Percentiles rank a stretch among this genome's conserved stretches.
Conservation (phyloP, 1,140 invertebrate species). For the Eupeodes corollae region DNA sequence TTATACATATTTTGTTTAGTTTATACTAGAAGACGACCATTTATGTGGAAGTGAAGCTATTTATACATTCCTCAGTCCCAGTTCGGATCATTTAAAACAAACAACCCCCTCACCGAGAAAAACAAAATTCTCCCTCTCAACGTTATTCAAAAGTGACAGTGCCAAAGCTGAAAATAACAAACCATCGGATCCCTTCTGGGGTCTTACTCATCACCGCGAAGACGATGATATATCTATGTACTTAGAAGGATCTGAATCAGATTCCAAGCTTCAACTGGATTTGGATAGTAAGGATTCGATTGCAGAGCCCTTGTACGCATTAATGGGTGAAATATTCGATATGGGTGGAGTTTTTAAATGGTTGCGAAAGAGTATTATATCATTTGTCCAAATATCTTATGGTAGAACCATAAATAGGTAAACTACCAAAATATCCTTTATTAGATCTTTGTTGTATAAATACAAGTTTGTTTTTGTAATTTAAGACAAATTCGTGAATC, state of each 20-base stretch:
- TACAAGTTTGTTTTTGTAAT: slow-evolving; percentile 9
- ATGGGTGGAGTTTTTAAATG: slow-evolving; percentile 77
- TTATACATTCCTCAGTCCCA: slow-evolving; percentile 80
- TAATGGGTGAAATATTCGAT: slow-evolving; percentile 83
- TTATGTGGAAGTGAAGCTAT: slow-evolving; percentile 79
- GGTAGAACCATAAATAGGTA: slow-evolving; percentile 80
- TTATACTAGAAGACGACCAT: slow-evolving; percentile 72
- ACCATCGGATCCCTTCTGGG: slow-evolving; percentile 33
- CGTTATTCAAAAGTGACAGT: slow-evolving; percentile 68
- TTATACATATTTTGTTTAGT: slow-evolving; percentile 40
- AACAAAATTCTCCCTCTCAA: slow-evolving; percentile 70
- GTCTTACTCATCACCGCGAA: slow-evolving; percentile 29
- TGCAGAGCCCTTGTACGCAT: slow-evolving; percentile 73
- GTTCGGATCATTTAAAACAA: slow-evolving; percentile 75
- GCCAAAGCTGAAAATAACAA: slow-evolving; percentile 20
- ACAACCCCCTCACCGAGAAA: slow-evolving; percentile 65
- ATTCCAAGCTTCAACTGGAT: slow-evolving; percentile 39
- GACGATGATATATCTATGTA: slow-evolving; percentile 64
- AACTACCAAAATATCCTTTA: slow-evolving; percentile 1
- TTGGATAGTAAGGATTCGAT: slow-evolving; percentile 67
- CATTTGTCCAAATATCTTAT: slow-evolving; percentile 85
- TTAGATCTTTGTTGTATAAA: neutral
- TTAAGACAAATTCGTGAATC: slow-evolving; percentile 76
- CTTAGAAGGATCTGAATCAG: slow-evolving; percentile 45
- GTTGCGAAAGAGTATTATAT: slow-evolving; percentile 74